A percentile compares a stretch with the other conserved stretches of the same genome.
Conservation (phyloP, 2,113 vertebrate species). For the Amblyopsis rosae region DNA sequence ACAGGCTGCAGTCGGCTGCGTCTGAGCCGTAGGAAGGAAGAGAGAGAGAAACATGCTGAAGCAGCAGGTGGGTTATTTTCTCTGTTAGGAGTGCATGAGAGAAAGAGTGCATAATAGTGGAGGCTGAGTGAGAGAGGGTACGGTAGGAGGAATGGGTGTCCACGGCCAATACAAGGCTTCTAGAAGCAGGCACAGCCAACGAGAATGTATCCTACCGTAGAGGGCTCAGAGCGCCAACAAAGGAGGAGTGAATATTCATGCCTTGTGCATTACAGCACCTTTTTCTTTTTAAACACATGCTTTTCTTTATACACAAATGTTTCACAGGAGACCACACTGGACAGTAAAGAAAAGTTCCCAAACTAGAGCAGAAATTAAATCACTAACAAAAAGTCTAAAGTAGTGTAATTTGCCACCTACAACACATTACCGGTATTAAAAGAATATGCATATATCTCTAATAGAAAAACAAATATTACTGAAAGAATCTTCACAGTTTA, state of each 20-base stretch:
- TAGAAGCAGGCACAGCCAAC: slow-evolving; percentile 93
- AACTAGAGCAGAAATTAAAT: neutral
- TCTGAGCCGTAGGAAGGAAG: slow-evolving; percentile 62
- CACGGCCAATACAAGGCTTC: slow-evolving; percentile 87
- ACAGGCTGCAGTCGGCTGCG: slow-evolving; percentile 77
- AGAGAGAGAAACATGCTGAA: slow-evolving; percentile 87
- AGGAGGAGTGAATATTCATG: slow-evolving; percentile 77
- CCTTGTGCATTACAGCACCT: slow-evolving; percentile 55
- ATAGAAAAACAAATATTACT: slow-evolving; percentile 9
- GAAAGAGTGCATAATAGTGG: slow-evolving; percentile 87
- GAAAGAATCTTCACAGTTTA: slow-evolving; percentile 43
- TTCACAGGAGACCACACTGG: slow-evolving; percentile 45
- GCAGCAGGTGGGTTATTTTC: slow-evolving; percentile 76
- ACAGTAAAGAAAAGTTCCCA: slow-evolving; percentile 8
- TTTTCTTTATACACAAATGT: slow-evolving; percentile 15
- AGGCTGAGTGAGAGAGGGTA: slow-evolving; percentile 80
- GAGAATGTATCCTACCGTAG: slow-evolving; percentile 78
- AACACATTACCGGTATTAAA: neutral
- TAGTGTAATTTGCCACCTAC: neutral
- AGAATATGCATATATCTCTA: slow-evolving; percentile 11
- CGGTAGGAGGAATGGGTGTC: slow-evolving; percentile 74
- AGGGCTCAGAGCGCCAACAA: slow-evolving; percentile 82
- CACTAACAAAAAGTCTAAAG: neutral
- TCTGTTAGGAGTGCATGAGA: slow-evolving; percentile 85
- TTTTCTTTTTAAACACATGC: slow-evolving; percentile 48